Evolutionary conservation across 1,140 invertebrate genomes (phyloP), one percentile per base, ranked within the genome.

Genomic region (Halesus radiatus): DNA sequence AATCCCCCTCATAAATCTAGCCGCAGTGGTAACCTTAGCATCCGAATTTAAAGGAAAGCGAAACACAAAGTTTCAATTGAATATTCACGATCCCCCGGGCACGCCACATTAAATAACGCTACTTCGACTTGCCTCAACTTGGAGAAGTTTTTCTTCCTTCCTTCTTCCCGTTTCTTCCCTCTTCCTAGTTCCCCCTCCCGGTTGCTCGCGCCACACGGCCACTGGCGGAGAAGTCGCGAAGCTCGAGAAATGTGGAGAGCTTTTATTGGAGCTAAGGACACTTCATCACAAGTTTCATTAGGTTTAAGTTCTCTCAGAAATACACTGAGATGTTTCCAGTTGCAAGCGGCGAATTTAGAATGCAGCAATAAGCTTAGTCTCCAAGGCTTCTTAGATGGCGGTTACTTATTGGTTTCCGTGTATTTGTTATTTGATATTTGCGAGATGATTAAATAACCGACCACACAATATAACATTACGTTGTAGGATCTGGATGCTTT

Each of bases 21-120:
- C 37, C 68, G 68, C 37, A 72, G 26, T 50, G 18, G 32, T 50
- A 72, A 72, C 32, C n/a, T 72, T 72, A 72, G 68, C 20, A 75
- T 56, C 72, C 54, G 54, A 75, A 75, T 75, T 58, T 58, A 58
- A 37, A 56, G 53, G 72, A 75, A 75, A 75, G 15, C 53, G 72
- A 75, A 75, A 58, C 54, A 58, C 54, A 56, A 75, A 75, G 72
- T 75, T 75, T 75, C 53, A 56, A 75, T 75, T 75, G 72, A 75
- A 75, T 75, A 75, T 75, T 58, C 72, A 56, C 52, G 54, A 75
- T 75, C 54, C 53, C 72, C 53, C 52, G 23, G 32, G 68, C 32
- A 72, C 68, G 62, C 62, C 62, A 66, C 70, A 73, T 53, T 73
- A 53, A 53, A 23, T 53, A 52, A 53, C 23, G 70, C n/a, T 66